Evolutionary conservation across 2,797 vertebrate species (phyloP).

Genomic region (Morelia viridis): DNA sequence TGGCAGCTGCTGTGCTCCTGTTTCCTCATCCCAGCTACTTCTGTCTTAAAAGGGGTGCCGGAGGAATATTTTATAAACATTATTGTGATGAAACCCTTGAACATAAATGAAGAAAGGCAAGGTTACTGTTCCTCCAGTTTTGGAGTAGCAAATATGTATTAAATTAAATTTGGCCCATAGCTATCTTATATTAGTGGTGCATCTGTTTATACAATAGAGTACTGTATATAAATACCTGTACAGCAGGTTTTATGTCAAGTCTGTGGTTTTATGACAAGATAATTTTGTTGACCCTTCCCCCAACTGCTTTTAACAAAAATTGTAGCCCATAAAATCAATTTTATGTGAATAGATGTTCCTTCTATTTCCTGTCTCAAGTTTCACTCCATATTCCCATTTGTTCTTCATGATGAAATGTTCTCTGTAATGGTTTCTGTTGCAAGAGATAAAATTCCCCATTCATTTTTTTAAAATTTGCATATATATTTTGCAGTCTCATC

Average conservation of each 20-base stretch:
- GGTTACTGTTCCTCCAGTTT: too few relatives aligned
- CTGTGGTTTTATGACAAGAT: neutral
- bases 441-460: neutral
- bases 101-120: too few relatives aligned
- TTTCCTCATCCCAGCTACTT: too few relatives aligned
- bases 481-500: neutral
- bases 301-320: neutral
- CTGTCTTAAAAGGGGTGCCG: too few relatives aligned
- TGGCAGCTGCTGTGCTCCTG: too few relatives aligned
- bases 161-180: too few relatives aligned
- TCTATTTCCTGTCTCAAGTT: neutral
- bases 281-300: neutral
- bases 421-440: neutral
- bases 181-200: neutral
- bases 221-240: too few relatives aligned
- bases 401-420: neutral
- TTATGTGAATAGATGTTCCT: neutral
- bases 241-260: neutral
- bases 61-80: too few relatives aligned
- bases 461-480: neutral
- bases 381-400: neutral
- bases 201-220: neutral
- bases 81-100: too few relatives aligned
- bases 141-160: too few relatives aligned
- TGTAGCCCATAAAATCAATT: neutral